Percentiles rank a stretch among this genome's conserved stretches.
phyloP scores from a whole-genome alignment of 2,888 invertebrate species.

The Abrostola tripartita region DNA sequence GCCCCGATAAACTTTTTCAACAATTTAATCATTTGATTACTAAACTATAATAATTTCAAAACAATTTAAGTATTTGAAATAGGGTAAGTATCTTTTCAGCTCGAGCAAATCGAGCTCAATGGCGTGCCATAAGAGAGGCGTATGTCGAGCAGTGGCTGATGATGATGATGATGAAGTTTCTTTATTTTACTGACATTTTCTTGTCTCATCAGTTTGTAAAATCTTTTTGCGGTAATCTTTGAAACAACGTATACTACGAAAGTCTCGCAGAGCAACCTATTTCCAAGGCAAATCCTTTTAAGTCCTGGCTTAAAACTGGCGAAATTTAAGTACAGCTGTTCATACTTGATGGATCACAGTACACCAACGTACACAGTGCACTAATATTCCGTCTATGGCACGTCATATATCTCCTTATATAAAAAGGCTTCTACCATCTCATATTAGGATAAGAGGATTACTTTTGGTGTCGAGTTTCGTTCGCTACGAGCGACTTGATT shows the following conservation, averaged over 20 bases:
- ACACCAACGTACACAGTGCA: conserved; percentile 33
- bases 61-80: no score
- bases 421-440: conserved; percentile 74
- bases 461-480: conserved; percentile 66
- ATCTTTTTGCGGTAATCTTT: no score
- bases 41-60: no score
- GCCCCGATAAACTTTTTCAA: no score
- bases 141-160: no score
- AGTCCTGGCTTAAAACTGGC: conserved; percentile 34
- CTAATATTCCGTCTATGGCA: conserved; percentile 43
- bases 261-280: conserved; percentile 10
- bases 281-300: conserved; percentile 19
- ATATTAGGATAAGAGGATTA: conserved; percentile 81
- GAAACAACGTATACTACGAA: conserved; percentile 1
- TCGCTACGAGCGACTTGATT: conserved; percentile 45
- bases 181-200: no score
- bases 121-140: no score
- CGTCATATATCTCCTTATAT: conserved; percentile 55
- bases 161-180: no score
- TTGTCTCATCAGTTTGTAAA: no score
- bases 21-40: no score
- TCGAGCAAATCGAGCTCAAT: no score
- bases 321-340: conserved; percentile 32
- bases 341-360: conserved; percentile 33
- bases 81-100: no score